phyloP scores from a whole-genome alignment of 2,888 invertebrate species.

The Bugulina stolonifera region DNA sequence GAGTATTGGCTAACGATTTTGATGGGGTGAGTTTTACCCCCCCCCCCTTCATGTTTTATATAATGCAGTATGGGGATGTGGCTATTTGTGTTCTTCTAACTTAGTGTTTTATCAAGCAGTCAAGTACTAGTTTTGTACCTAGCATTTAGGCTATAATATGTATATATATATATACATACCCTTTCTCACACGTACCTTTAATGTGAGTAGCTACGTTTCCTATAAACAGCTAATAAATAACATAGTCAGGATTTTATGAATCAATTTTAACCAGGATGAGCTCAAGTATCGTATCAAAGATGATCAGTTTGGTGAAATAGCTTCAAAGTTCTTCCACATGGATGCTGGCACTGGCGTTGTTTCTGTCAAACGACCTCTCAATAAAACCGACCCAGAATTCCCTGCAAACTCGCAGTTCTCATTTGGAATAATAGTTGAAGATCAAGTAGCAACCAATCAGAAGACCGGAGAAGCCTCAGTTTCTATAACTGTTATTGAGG shows the following conservation, averaged over 20 bases:
- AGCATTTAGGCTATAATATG: too few species aligned
- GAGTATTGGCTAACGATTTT: background rate
- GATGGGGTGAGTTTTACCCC: background rate
- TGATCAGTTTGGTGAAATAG: constrained; percentile 30
- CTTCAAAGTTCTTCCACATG: constrained; percentile 27
- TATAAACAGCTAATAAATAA: too few species aligned
- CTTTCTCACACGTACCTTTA: too few species aligned
- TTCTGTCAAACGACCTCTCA: constrained; percentile 1
- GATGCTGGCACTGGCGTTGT: background rate
- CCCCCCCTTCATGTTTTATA: too few species aligned
- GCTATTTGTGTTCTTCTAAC: too few species aligned
- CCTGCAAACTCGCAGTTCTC: background rate
- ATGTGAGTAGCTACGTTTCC: too few species aligned
- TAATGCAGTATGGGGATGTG: too few species aligned
- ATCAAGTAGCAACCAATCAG: constrained; percentile 7
- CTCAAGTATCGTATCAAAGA: constrained; percentile 31
- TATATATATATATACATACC: too few species aligned
- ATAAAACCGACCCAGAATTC: constrained; percentile 9
- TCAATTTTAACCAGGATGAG: constrained; percentile 29
- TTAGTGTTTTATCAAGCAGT: too few species aligned
- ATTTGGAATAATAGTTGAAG: background rate
- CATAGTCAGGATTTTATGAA: too few species aligned
- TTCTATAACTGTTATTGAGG: background rate
- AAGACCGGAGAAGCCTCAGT: constrained; percentile 19
- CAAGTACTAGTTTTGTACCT: too few species aligned